Evolutionary conservation across 2,797 vertebrate genomes (phyloP), one percentile per base, ranked within the genome.

Genomic region (Fundulus diaphanus): DNA sequence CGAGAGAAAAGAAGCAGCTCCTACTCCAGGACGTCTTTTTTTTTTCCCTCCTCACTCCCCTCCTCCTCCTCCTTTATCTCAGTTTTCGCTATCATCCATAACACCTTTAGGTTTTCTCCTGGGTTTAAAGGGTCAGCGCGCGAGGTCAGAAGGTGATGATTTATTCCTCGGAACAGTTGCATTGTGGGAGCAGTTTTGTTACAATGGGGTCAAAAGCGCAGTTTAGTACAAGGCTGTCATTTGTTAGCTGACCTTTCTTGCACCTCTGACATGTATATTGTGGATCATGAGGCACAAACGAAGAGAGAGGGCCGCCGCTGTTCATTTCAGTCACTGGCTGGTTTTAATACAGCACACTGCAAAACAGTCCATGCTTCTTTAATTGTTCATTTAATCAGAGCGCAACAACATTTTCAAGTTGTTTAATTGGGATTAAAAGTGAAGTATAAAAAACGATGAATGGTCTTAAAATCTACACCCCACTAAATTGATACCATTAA

Each of bases 161-260:
- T 94, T 87, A 92, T 94, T 92, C 92, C 88, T 87, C 73, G 5
- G 80, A 85, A 89, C 88, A 70, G 88, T 91, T 83, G 85, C 80
- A 89, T 88, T 90, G 92, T 92, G 84, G 90, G 91, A 74, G 85
- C 87, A 73, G 73, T 77, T 77, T 78, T 72, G 82, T 89, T 85
- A 88, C 92, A 90, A 84, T 0, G 52, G 74, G 92, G 93, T 93
- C 84, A 87, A 81, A 87, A 70, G 88, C 83, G 77, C 80, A 81
- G 82, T 88, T 87, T 77, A 87, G 88, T 88, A 85, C 86, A 83
- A 79, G 83, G 82, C 73, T 86, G 91, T 87, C 92, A 92, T 95
- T 93, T 93, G 92, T 94, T 90, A 91, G 88, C 63, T 86, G 92
- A 92, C 90, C 92, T 90, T 78, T 90, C 82, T 87, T 89, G 85